Base-by-base conservation (phyloP, 2,113 vertebrate genomes). In the Crotophaga sulcirostris region DNA sequence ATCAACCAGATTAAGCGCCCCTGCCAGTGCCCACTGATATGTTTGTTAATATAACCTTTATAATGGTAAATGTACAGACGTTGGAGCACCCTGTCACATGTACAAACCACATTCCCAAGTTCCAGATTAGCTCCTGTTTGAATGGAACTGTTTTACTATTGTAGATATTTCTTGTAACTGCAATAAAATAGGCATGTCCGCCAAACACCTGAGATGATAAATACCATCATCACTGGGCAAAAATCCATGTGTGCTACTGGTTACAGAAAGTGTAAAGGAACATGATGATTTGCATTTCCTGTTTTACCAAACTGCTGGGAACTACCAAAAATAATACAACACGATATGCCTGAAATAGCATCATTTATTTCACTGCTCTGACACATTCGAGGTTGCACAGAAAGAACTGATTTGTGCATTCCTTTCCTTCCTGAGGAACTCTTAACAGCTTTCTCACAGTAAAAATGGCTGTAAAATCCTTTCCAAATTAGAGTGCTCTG, bases 361-460 rank as follows among this genome's bases (percentile, higher is more conserved):
- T 69, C 45, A 56, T 97, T 84, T 92, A 80, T 95, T 96, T 93
- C 83, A 89, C 85, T 93, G 83, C 85, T 94, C 72, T 94, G 83
- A 93, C 88, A 92, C 92, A 82, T 95, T 81, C 86, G 93, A 86
- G 55, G 52, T 77, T 88, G 82, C 54, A 77, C 36, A 60, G 60
- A 86, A 84, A 64, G 79, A 94, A 88, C 4, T 42, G 40, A 87
- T 82, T 51, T 6, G 0, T 74, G 63, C 2, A 2, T 86, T 92
- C 14, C 34, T 89, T 90, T 90, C 28, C n/a, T 92, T 93, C 40
- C 36, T 60, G 80, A 95, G 76, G 34, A 91, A 18, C 55, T 83
- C 62, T 26, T 49, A 69, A 34, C 51, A 67, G 63, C 29, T 86
- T 81, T 87, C 73, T 74, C 33, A 7, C 55, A 81, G 51, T 69